Percentiles rank a stretch among this genome's conserved stretches.
These are phyloP conservation scores for Sebastes matsubarae DNA, from an alignment of 2,797 vertebrate species.

Conservation along the genomic window DNA sequence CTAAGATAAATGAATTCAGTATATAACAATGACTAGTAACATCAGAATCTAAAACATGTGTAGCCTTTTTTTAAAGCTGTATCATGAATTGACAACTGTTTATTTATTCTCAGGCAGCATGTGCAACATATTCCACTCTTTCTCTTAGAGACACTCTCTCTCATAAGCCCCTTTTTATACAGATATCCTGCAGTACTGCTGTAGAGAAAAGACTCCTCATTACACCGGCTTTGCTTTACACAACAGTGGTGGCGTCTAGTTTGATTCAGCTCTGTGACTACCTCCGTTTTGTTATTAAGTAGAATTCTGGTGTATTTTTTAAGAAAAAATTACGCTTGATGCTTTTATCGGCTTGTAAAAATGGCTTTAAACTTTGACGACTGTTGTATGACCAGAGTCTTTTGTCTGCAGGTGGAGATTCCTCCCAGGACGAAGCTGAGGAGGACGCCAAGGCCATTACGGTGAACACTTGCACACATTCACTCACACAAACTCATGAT, in stretches of 20 bases:
- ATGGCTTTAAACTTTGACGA: not conserved
- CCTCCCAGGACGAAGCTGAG: slow-evolving; percentile 98
- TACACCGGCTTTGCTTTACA: no score
- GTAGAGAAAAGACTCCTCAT: no score
- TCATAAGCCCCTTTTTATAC: no score
- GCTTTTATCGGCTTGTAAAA: not conserved
- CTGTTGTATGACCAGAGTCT: not conserved
- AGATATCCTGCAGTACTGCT: no score
- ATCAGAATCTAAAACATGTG: not conserved
- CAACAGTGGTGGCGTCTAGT: no score
- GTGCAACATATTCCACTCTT: no score
- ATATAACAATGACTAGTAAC: not conserved
- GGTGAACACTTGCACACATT: slow-evolving; percentile 72
- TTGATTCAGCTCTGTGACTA: no score
- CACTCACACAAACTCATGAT: not conserved
- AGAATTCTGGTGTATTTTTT: not conserved
- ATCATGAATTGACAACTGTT: no score
- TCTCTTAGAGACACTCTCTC: no score
- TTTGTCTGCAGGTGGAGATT: slow-evolving; percentile 89
- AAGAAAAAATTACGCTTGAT: not conserved
- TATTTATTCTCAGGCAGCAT: no score
- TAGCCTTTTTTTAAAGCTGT: not conserved
- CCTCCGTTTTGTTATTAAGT: not conserved
- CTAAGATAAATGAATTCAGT: not conserved
- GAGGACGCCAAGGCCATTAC: slow-evolving; percentile 97